Percentiles rank a stretch among this genome's conserved stretches.
Evolutionary conservation across 1,140 invertebrate species (phyloP).

Genomic region (Macrobrachium nipponense): DNA sequence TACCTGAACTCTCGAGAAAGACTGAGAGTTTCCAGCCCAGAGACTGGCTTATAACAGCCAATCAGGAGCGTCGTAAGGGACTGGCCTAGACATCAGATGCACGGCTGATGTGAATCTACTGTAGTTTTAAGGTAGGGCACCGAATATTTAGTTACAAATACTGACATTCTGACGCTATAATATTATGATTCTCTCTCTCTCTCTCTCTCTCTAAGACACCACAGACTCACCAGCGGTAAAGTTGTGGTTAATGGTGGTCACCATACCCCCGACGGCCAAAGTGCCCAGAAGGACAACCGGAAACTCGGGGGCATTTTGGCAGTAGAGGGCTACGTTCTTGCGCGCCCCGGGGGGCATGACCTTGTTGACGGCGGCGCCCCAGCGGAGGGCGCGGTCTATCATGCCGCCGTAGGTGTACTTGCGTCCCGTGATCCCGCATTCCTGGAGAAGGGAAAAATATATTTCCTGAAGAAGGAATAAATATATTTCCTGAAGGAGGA

Average conservation of each 20-base stretch:
- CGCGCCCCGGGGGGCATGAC: neutral
- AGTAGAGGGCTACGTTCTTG: neutral
- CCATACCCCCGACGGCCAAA: neutral
- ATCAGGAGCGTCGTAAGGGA: too few species aligned
- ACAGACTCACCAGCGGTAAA: constrained; percentile 24
- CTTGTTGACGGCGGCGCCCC: neutral
- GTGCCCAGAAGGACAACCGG: constrained; percentile 24
- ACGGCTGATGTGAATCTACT: too few species aligned
- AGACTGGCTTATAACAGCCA: too few species aligned
- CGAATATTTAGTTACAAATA: too few species aligned
- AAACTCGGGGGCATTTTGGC: constrained; percentile 17
- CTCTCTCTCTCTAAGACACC: neutral
- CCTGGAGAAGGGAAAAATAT: neutral
- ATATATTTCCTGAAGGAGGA: too few species aligned
- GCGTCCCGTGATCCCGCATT: constrained; percentile 6
- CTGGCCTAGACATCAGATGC: too few species aligned
- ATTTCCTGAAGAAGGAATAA: too few species aligned
- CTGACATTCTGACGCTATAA: too few species aligned
- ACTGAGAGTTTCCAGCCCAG: too few species aligned
- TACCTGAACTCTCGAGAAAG: too few species aligned
- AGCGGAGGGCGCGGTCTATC: constrained; percentile 8
- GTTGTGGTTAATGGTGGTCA: constrained; percentile 31
- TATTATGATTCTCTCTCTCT: too few species aligned
- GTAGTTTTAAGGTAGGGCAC: too few species aligned
- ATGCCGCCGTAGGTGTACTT: constrained; percentile 19